Percentiles rank a stretch among this genome's conserved stretches.
phyloP scores from a whole-genome alignment of 1,140 invertebrate species.

The Diorhabda sublineata region DNA sequence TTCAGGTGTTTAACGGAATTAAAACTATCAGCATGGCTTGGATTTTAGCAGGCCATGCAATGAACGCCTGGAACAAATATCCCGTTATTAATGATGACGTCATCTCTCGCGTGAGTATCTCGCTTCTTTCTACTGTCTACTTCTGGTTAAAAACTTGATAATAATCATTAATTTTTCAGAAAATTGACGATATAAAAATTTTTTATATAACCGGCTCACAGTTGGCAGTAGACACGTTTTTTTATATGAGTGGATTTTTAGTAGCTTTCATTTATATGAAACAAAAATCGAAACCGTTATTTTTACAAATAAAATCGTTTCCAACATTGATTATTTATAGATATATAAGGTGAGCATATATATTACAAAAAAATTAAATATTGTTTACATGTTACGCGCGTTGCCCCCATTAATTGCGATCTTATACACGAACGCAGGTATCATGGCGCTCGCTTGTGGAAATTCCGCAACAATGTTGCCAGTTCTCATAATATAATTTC shows the following conservation, averaged over 20 bases:
- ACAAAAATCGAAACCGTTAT: conserved; percentile 19
- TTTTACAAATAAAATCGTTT: neutral
- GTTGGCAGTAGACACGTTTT: conserved; percentile 40
- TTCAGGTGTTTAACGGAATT: conserved; percentile 41
- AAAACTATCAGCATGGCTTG: conserved; percentile 42
- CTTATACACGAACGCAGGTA: no score
- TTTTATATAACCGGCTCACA: conserved; percentile 26
- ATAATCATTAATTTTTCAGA: no score
- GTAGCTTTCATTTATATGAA: conserved; percentile 38
- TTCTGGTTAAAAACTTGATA: no score
- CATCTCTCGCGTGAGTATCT: conserved; percentile 17
- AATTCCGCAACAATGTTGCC: no score
- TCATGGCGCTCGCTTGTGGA: no score
- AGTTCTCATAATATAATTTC: no score
- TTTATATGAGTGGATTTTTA: conserved; percentile 38
- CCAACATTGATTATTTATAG: conserved; percentile 36
- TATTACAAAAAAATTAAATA: no score
- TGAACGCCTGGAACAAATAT: conserved; percentile 8
- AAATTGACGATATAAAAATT: neutral
- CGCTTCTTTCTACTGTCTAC: no score
- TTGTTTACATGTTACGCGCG: conserved; percentile 12
- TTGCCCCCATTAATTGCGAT: conserved; percentile 7
- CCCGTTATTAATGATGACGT: conserved; percentile 13
- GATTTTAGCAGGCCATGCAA: conserved; percentile 40
- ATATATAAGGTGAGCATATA: conserved; percentile 23